These are phyloP conservation scores for Chloebia gouldiae DNA, from an alignment of 2,113 vertebrate genomes.

Conservation along the genomic window DNA sequence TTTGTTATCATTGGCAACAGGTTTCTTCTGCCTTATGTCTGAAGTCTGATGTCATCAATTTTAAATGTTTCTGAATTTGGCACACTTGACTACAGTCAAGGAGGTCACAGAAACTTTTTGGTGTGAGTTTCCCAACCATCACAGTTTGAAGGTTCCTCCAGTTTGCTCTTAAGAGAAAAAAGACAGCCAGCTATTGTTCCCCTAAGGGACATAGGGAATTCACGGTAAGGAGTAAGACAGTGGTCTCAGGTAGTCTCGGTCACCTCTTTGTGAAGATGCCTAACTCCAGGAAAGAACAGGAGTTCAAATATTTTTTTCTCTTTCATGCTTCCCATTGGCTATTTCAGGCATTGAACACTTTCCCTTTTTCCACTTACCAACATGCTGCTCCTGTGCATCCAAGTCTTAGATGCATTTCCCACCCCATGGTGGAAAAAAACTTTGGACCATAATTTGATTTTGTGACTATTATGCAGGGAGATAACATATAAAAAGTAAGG, in stretches of 20 bases:
- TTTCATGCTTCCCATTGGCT: background rate
- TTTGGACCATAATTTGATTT: background rate
- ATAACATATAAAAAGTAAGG: background rate
- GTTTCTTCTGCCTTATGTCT: background rate
- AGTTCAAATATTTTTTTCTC: background rate
- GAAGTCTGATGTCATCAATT: background rate
- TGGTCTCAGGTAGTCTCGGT: background rate
- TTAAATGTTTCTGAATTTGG: background rate
- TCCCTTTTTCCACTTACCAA: background rate
- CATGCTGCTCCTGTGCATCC: background rate
- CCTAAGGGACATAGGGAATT: background rate
- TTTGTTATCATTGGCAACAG: background rate
- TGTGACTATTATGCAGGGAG: background rate
- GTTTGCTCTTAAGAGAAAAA: background rate
- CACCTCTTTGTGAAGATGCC: background rate
- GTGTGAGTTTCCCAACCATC: background rate
- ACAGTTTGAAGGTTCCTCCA: background rate
- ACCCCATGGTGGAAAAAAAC: background rate
- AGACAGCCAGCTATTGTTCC: background rate
- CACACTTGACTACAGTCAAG: background rate
- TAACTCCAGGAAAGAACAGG: background rate
- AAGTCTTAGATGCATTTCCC: background rate
- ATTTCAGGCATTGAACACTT: background rate
- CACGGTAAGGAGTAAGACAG: background rate
- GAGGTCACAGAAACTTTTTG: background rate